Conservation (phyloP, 1,140 invertebrate species). For the Paralvinella palmiformis region DNA sequence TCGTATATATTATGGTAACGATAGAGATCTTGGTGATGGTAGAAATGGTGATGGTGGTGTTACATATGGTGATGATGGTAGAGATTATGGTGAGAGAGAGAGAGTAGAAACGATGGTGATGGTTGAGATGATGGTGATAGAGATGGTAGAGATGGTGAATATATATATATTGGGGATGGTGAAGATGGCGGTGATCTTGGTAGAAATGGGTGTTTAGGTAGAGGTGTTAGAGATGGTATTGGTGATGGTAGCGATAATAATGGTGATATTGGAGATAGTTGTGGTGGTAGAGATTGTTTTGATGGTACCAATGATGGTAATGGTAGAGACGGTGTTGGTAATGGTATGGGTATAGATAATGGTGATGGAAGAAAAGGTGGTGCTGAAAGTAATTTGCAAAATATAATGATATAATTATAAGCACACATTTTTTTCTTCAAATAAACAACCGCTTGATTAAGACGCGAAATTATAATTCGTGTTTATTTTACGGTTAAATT, state of each 20-base stretch:
- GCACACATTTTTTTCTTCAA: too few species aligned
- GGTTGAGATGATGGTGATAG: background rate
- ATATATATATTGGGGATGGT: background rate
- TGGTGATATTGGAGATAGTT: background rate
- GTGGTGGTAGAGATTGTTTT: background rate
- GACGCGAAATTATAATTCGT: too few species aligned
- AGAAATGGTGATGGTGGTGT: background rate
- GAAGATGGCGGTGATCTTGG: background rate
- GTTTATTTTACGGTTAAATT: too few species aligned
- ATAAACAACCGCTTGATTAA: too few species aligned
- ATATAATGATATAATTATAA: too few species aligned
- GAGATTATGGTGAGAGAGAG: background rate
- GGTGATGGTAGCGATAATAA: background rate
- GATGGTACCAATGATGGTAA: background rate
- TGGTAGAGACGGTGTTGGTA: background rate
- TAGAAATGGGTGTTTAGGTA: background rate
- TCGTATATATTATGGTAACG: too few species aligned
- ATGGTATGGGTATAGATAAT: background rate
- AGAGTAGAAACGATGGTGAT: background rate
- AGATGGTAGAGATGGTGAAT: background rate
- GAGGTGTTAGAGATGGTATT: background rate
- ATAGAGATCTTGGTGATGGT: too few species aligned
- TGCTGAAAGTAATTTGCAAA: background rate
- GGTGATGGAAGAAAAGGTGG: background rate
- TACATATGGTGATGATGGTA: background rate